Percentiles rank a stretch among this genome's conserved stretches.
Evolutionary conservation across 2,797 vertebrate genomes (phyloP).

Genomic region (Decapterus maruadsi): DNA sequence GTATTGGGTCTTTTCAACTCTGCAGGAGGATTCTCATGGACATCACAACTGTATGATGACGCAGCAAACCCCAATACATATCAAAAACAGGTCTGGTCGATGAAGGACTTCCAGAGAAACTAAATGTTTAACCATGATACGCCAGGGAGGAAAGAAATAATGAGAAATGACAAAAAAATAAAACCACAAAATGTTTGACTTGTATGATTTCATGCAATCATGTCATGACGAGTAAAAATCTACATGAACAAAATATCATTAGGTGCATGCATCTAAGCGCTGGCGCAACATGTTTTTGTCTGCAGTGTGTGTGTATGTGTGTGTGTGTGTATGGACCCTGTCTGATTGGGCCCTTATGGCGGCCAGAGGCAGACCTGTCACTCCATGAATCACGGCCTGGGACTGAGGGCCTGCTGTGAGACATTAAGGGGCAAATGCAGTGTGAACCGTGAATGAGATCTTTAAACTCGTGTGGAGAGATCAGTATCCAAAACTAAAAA

Average conservation of each 20-base stretch:
- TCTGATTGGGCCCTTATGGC: conserved; percentile 78
- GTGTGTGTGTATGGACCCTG: conserved; percentile 43
- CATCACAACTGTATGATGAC: conserved; percentile 17
- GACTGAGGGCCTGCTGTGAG: conserved; percentile 83
- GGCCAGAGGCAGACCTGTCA: conserved; percentile 82
- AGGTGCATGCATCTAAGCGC: conserved; percentile 23
- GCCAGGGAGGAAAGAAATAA: conserved; percentile 17
- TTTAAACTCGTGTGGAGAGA: conserved; percentile 82
- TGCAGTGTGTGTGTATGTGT: conserved; percentile 52
- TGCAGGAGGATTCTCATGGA: conserved; percentile 16
- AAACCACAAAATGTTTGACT: conserved; percentile 8
- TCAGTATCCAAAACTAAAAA: conserved; percentile 84
- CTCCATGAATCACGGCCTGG: conserved; percentile 84
- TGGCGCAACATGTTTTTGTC: conserved; percentile 60
- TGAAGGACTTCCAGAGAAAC: conserved; percentile 25
- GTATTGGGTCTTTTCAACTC: not conserved
- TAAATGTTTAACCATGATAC: conserved; percentile 2
- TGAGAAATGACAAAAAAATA: conserved; percentile 16
- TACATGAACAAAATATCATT: conserved; percentile 9
- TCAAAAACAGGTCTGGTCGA: conserved; percentile 13
- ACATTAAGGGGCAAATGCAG: conserved; percentile 84
- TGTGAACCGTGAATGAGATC: conserved; percentile 86
- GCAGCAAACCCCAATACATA: not conserved
- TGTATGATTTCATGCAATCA: conserved; percentile 17
- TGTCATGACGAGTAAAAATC: conserved; percentile 16